Conservation (phyloP, 2,888 invertebrate species). For the Amphimallon solstitiale region DNA sequence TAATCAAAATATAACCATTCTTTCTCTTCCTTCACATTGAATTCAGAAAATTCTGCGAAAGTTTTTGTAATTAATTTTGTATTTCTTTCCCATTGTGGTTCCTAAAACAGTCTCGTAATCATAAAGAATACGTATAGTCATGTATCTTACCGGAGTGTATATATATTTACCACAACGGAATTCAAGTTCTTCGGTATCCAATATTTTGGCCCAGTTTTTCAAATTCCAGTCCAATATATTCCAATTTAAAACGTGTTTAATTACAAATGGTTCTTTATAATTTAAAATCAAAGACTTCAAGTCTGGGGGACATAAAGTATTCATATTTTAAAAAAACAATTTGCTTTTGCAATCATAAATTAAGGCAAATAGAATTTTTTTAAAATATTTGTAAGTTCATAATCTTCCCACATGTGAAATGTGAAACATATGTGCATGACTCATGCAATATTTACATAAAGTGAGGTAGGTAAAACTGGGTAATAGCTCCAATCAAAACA, state of each 20-base stretch:
- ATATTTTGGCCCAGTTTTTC: conserved; percentile 69
- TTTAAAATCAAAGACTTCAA: conserved; percentile 34
- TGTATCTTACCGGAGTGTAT: conserved; percentile 55
- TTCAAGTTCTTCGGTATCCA: conserved; percentile 67
- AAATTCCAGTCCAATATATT: conserved; percentile 69
- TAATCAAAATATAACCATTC: conserved; percentile 88
- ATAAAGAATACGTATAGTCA: background rate
- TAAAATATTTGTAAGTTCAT: too few relatives aligned
- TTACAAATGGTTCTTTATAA: conserved; percentile 65
- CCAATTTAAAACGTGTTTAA: conserved; percentile 69
- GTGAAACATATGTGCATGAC: too few relatives aligned
- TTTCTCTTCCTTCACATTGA: conserved; percentile 58
- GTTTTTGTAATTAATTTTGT: conserved; percentile 70
- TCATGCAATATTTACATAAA: too few relatives aligned
- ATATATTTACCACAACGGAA: conserved; percentile 66
- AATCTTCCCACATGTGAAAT: too few relatives aligned
- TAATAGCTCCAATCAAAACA: too few relatives aligned
- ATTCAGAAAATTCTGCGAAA: conserved; percentile 71
- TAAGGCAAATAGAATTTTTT: too few relatives aligned
- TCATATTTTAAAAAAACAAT: too few relatives aligned
- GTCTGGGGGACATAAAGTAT: background rate
- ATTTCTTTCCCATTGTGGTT: conserved; percentile 84
- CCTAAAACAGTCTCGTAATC: conserved; percentile 50
- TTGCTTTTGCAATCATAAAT: too few relatives aligned
- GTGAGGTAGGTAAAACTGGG: too few relatives aligned